Percentiles rank a stretch among this genome's conserved stretches.
These are phyloP conservation scores for Nebria brevicollis DNA, from an alignment of 2,888 invertebrate genomes.

Conservation along the genomic window DNA sequence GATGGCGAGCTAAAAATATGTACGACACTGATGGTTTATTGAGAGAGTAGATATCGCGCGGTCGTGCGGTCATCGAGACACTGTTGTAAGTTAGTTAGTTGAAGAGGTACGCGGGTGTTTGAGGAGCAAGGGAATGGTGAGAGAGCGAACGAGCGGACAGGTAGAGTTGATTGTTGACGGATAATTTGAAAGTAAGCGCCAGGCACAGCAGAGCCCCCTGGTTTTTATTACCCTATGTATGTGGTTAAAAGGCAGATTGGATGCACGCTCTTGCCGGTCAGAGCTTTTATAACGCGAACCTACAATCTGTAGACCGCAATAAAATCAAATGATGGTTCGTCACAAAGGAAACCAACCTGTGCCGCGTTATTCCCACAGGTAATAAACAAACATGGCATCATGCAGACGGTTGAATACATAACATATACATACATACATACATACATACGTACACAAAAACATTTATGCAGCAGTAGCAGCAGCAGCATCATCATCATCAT, in stretches of 20 bases:
- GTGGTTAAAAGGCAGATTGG: constrained; percentile 26
- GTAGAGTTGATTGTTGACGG: constrained; percentile 22
- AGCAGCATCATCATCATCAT: too few species aligned
- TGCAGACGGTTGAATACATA: background rate
- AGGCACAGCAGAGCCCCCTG: constrained; percentile 7
- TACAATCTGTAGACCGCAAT: constrained; percentile 27
- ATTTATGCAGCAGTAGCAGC: too few species aligned
- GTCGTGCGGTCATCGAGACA: background rate
- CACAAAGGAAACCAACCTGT: constrained; percentile 23
- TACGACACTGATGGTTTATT: background rate
- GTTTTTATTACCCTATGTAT: constrained; percentile 20
- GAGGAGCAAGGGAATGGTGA: background rate
- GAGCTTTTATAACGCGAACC: constrained; percentile 23
- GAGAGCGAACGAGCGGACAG: background rate
- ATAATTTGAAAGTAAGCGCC: constrained; percentile 23
- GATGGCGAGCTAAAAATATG: too few species aligned
- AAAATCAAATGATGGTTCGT: constrained; percentile 26
- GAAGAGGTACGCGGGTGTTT: background rate
- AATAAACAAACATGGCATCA: constrained; percentile 28
- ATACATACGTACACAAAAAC: background rate
- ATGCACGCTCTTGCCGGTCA: background rate
- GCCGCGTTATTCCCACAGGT: constrained; percentile 21
- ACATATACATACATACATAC: too few species aligned
- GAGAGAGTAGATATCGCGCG: background rate
- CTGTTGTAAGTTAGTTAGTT: background rate